Base-by-base conservation (phyloP, 2,797 vertebrate species). In the Enteromius anoplus region DNA sequence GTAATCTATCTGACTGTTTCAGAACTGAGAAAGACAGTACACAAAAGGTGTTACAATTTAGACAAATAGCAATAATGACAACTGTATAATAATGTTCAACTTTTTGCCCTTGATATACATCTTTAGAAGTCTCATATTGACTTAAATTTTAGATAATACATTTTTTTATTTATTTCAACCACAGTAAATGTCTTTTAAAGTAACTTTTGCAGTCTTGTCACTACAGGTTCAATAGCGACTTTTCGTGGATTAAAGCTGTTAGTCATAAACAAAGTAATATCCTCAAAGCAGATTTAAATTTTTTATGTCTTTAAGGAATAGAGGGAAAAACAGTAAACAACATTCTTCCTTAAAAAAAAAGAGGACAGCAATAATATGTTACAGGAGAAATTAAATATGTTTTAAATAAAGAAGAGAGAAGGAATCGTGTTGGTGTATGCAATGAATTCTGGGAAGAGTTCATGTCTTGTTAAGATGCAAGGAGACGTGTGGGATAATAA, bases 321-420 rank as follows among this genome's bases (percentile, higher is more conserved):
- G 12, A 60, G 2, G 32, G 53, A 42, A 37, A 60, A 37, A 76
- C n/a, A 19, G 12, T 58, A 37, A 60, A 42, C 10, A 64, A 2
- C 17, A 45, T 64, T 77, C 40, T 64, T 5, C 8, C 23, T 4
- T 29, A 37, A 34, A 71, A 42, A 60, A 51, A 53, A 70, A 3
- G 3, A 64, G 42, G 21, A 29, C 2, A 75, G n/a, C 4, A 81
- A 62, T 40, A 15, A 71, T 8, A 40, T 7, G 34, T 66, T n/a
- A 66, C 8, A 69, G 53, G 66, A 53, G 23, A 83, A 85, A 80
- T 64, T 26, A 72, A 32, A 64, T 32, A 32, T 32, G 29, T 64
- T 64, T 32, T 64, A 64, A 47, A 66, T 64, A 65, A 85, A 85
- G 62, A 82, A 26, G 65, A 69, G 9, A 60, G 37, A 53, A 64